These are phyloP conservation scores for Pungitius pungitius DNA, from an alignment of 2,113 vertebrate genomes.

Conservation along the genomic window DNA sequence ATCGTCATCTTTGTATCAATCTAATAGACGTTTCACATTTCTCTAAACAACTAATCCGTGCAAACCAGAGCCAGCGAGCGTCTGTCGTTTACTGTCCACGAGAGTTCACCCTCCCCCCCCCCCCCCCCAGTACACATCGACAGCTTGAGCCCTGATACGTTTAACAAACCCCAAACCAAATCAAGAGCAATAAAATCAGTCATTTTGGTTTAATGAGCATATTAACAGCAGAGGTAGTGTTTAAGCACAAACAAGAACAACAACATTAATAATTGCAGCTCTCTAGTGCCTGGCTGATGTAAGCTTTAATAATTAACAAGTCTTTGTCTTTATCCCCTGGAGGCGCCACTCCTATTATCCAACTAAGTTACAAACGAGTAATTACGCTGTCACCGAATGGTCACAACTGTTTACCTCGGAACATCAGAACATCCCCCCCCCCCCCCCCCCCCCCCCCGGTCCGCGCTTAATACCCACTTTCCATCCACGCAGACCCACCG, in stretches of 20 bases:
- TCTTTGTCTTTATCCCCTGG: slow-evolving; percentile 83
- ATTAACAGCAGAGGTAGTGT: slow-evolving; percentile 85
- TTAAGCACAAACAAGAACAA: slow-evolving; percentile 86
- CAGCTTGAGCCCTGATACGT: slow-evolving; percentile 74
- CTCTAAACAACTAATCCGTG: background rate
- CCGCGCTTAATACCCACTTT: slow-evolving; percentile 69
- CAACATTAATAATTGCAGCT: slow-evolving; percentile 86
- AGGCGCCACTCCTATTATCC: slow-evolving; percentile 82
- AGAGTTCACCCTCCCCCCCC: slow-evolving; percentile 67
- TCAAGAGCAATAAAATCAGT: slow-evolving; percentile 85
- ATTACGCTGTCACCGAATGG: slow-evolving; percentile 82
- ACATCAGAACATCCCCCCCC: too few species aligned
- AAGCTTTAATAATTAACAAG: slow-evolving; percentile 88
- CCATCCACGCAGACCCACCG: slow-evolving; percentile 59
- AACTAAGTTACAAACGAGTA: slow-evolving; percentile 84
- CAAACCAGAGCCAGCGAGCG: background rate
- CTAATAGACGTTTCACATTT: background rate
- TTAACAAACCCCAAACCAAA: slow-evolving; percentile 83
- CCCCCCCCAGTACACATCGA: slow-evolving; percentile 69
- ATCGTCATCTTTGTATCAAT: background rate
- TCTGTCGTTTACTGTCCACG: slow-evolving; percentile 53
- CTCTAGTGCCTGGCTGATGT: slow-evolving; percentile 84
- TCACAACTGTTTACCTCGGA: slow-evolving; percentile 78
- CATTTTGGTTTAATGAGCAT: slow-evolving; percentile 87
- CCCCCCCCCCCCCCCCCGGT: too few species aligned